Conservation (phyloP, 30 jellyfish, hydroid and myxozoan genomes). For the Hydractinia symbiolongicarpus region DNA sequence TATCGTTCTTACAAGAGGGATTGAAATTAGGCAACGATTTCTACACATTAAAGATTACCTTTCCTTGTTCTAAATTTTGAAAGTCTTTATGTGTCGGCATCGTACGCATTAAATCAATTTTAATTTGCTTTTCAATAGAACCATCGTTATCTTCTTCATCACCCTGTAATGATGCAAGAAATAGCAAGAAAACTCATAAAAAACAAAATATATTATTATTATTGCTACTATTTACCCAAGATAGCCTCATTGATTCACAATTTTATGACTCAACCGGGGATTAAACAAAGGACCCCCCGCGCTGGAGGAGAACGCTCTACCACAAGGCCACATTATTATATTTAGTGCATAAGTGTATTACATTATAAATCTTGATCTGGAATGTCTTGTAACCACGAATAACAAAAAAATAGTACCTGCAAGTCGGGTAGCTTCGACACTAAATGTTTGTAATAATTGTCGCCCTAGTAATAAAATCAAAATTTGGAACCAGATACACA, state of each 20-base stretch:
- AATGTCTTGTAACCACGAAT: no score
- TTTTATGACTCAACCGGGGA: no score
- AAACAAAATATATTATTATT: not conserved
- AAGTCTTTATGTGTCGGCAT: constrained; percentile 70
- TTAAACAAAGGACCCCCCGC: no score
- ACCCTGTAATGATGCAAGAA: constrained; percentile 26
- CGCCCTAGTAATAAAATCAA: constrained; percentile 31
- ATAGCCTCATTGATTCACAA: not conserved
- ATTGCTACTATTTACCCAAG: not conserved
- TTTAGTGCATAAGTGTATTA: not conserved
- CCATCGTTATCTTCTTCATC: constrained; percentile 60
- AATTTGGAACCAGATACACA: no score
- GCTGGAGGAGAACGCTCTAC: no score
- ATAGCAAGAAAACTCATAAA: not conserved
- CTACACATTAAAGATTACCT: constrained; percentile 19
- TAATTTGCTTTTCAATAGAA: constrained; percentile 69
- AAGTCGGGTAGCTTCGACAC: constrained; percentile 31
- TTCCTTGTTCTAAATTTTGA: constrained; percentile 44
- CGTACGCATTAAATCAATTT: constrained; percentile 71
- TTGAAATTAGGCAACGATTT: no score
- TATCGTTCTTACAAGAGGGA: no score
- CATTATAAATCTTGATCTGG: no score
- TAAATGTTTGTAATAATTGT: constrained; percentile 37
- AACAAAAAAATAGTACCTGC: constrained; percentile 21
- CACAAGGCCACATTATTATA: not conserved